phyloP scores from a whole-genome alignment of 1,140 invertebrate genomes.

The Trissolcus basalis region DNA sequence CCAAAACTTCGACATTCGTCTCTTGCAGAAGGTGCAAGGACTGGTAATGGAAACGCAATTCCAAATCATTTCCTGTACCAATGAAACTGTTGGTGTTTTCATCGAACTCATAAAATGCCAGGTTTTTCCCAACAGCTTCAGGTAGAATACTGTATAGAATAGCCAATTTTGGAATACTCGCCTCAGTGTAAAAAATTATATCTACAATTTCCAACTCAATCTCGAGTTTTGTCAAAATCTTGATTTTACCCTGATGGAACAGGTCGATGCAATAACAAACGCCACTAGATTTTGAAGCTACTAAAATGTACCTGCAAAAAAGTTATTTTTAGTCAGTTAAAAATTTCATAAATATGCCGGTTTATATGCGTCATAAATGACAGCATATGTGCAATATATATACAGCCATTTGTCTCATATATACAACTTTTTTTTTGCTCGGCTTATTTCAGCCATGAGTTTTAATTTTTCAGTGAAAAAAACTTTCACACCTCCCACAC shows the following conservation, averaged over 20 bases:
- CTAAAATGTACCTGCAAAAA: conserved; percentile 54
- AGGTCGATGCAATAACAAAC: conserved; percentile 64
- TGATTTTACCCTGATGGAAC: conserved; percentile 33
- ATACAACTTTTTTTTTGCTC: no score
- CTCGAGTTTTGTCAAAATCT: conserved; percentile 42
- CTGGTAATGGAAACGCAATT: conserved; percentile 47
- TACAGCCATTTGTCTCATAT: no score
- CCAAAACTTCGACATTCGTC: conserved; percentile 45
- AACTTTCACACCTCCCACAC: conserved; percentile 62
- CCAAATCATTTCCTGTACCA: background rate
- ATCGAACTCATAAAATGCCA: conserved; percentile 41
- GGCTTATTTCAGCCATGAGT: background rate
- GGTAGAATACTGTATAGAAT: conserved; percentile 32
- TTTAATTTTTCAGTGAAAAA: background rate
- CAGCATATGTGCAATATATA: no score
- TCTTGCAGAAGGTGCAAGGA: conserved; percentile 48
- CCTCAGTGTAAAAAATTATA: conserved; percentile 53
- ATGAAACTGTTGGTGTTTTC: no score
- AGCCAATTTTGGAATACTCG: conserved; percentile 46
- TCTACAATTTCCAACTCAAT: conserved; percentile 53
- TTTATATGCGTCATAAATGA: no score
- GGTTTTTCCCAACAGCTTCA: conserved; percentile 27
- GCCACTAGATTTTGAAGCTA: conserved; percentile 54
- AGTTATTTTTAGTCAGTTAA: no score
- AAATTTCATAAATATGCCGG: no score